phyloP scores from a whole-genome alignment of 1,140 invertebrate genomes.

The Halictus rubicundus region DNA sequence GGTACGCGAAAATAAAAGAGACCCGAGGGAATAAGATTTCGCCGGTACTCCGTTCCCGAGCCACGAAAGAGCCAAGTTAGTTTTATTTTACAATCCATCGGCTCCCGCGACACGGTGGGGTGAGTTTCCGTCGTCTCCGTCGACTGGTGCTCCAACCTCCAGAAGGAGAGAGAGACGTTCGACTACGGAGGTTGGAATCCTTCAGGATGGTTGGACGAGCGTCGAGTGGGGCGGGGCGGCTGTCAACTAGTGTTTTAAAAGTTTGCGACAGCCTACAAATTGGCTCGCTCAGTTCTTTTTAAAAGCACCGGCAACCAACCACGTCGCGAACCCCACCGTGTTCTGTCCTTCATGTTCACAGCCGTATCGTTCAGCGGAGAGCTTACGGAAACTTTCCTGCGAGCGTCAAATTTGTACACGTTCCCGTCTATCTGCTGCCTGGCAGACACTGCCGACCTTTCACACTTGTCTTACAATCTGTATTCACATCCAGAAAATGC shows the following conservation, averaged over 20 bases:
- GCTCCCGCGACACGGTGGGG: constrained; percentile 67
- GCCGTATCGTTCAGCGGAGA: constrained; percentile 55
- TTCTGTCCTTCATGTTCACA: constrained; percentile 29
- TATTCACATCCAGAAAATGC: background rate
- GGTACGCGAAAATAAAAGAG: constrained; percentile 68
- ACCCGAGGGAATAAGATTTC: constrained; percentile 79
- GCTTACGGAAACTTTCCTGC: constrained; percentile 39
- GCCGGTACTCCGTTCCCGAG: constrained; percentile 70
- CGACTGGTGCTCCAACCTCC: constrained; percentile 45
- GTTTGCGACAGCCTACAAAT: constrained; percentile 82
- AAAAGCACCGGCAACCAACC: constrained; percentile 80
- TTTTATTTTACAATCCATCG: constrained; percentile 82
- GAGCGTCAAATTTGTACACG: constrained; percentile 21
- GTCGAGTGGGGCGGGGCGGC: constrained; percentile 65
- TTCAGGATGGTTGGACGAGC: constrained; percentile 70
- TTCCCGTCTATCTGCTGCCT: background rate
- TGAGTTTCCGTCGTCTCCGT: constrained; percentile 46
- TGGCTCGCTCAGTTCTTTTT: constrained; percentile 81
- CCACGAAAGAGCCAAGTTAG: constrained; percentile 79
- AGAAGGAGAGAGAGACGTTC: constrained; percentile 16
- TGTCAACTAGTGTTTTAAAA: constrained; percentile 82
- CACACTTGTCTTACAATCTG: background rate
- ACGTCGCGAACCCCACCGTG: constrained; percentile 63
- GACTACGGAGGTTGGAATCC: constrained; percentile 61
- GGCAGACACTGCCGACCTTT: background rate